phyloP scores from a whole-genome alignment of 2,888 invertebrate genomes.

The Eristalinus sepulchralis region DNA sequence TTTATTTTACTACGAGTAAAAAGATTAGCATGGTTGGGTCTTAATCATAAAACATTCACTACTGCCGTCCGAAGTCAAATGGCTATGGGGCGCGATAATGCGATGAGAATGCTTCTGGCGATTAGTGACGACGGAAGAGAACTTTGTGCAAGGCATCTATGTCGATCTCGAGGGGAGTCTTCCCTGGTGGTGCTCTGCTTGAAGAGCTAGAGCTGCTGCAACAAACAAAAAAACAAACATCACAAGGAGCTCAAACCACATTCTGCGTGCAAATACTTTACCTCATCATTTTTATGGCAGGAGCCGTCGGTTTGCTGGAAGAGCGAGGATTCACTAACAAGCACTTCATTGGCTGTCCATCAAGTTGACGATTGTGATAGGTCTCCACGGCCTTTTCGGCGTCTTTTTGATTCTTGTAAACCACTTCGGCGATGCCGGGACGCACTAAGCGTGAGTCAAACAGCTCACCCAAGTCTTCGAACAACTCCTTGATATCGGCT shows the following conservation, averaged over 20 bases:
- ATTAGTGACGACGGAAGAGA: conserved; percentile 78
- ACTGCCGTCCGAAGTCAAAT: background rate
- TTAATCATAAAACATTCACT: background rate
- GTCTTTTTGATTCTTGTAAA: conserved; percentile 91
- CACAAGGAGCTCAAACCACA: background rate
- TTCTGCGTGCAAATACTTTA: conserved; percentile 61
- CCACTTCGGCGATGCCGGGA: conserved; percentile 94
- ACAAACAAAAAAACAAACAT: background rate
- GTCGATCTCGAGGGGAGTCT: conserved; percentile 79
- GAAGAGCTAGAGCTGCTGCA: conserved; percentile 66
- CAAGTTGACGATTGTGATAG: conserved; percentile 95
- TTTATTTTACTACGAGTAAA: conserved; percentile 31
- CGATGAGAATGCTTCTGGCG: background rate
- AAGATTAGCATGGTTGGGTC: conserved; percentile 5
- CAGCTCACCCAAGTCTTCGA: conserved; percentile 95
- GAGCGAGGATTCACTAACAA: conserved; percentile 90
- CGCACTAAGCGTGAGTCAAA: conserved; percentile 91
- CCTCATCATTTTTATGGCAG: conserved; percentile 77
- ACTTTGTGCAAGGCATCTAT: conserved; percentile 81
- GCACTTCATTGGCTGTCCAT: conserved; percentile 97
- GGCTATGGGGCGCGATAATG: background rate
- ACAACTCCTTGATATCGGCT: conserved; percentile 95
- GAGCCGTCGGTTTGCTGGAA: conserved; percentile 83
- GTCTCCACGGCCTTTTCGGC: conserved; percentile 95
- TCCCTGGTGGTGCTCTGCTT: conserved; percentile 73